These are phyloP conservation scores for Calephelis virginiensis DNA, from an alignment of 1,140 invertebrate species.

Conservation along the genomic window DNA sequence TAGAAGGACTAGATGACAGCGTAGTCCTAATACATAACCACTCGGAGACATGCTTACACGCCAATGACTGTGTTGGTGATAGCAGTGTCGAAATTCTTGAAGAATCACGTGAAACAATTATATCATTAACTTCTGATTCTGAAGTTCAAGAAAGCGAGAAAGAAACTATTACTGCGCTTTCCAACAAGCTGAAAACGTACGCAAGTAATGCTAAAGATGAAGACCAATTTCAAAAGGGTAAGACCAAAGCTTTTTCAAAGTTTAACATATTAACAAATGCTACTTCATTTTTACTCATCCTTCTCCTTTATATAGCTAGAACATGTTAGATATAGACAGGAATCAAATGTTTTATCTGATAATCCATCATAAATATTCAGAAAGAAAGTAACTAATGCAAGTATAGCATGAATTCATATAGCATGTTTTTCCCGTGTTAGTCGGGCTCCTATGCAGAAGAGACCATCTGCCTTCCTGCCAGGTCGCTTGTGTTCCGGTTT, in stretches of 20 bases:
- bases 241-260: not conserved
- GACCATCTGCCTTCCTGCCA: too few relatives aligned
- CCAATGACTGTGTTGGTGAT: slow-evolving; percentile 54
- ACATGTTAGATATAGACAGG: too few relatives aligned
- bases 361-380: too few relatives aligned
- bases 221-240: slow-evolving; percentile 23
- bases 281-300: too few relatives aligned
- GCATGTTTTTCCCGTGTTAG: too few relatives aligned
- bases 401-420: too few relatives aligned
- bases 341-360: too few relatives aligned
- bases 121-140: slow-evolving; percentile 46
- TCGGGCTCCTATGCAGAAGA: too few relatives aligned
- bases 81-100: slow-evolving; percentile 57
- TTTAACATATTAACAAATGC: too few relatives aligned
- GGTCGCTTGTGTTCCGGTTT: too few relatives aligned
- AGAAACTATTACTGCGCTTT: slow-evolving; percentile 6
- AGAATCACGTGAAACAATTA: slow-evolving; percentile 36
- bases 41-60: slow-evolving; percentile 63
- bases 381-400: too few relatives aligned
- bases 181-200: slow-evolving; percentile 21
- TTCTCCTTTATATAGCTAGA: too few relatives aligned
- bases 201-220: slow-evolving; percentile 30
- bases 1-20: slow-evolving; percentile 40
- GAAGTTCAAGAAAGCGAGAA: slow-evolving; percentile 17
- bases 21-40: slow-evolving; percentile 66